Conservation (phyloP, 2,113 vertebrate species). For the Athene cunicularia region DNA sequence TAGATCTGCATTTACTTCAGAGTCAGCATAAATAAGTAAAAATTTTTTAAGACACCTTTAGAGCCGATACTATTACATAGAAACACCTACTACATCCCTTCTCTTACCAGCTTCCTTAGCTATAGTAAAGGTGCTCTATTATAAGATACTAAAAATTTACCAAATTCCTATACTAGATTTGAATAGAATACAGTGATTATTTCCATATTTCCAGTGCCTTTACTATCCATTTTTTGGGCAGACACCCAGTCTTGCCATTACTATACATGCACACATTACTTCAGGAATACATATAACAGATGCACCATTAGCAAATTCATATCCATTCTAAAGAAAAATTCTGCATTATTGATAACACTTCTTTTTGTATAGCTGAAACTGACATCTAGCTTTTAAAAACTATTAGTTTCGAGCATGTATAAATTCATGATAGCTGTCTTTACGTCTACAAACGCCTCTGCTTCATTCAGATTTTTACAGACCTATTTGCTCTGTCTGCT, state of each 20-base stretch:
- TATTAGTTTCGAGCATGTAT: not conserved
- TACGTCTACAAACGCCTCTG: not conserved
- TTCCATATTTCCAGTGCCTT: not conserved
- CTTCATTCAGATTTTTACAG: not conserved
- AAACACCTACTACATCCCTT: not conserved
- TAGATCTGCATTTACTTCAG: not conserved
- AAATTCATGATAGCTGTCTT: not conserved
- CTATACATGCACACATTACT: fast-evolving
- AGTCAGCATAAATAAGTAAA: not conserved
- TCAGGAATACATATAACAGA: not conserved
- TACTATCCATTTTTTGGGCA: not conserved
- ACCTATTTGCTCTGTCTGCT: not conserved
- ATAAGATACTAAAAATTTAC: not conserved
- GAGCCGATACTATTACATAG: not conserved
- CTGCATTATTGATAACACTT: not conserved
- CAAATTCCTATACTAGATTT: not conserved
- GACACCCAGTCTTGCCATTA: not conserved
- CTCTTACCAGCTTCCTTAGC: not conserved
- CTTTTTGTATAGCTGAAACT: not conserved
- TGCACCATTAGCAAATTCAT: not conserved
- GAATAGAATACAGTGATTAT: not conserved
- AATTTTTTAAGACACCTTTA: not conserved
- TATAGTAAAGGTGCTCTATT: not conserved
- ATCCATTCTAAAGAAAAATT: not conserved
- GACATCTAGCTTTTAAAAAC: not conserved